Evolutionary conservation across 64 coral and sea anemone species (phyloP), one percentile per base, ranked within the genome.

Genomic region (Orbicella faveolata): DNA sequence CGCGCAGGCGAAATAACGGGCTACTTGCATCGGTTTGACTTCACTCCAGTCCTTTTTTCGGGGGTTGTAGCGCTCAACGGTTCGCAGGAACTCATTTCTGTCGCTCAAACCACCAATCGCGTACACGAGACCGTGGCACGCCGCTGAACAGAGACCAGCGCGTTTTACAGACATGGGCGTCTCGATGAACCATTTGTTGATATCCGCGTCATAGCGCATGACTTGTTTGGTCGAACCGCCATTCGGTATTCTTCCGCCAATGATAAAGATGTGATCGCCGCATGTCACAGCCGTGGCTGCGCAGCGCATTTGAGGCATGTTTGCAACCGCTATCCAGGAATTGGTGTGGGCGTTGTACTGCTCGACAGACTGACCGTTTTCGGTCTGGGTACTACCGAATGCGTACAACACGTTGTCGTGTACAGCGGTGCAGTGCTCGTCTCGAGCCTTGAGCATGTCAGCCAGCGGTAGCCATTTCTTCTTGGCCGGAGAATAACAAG

Each of bases 181-280:
- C 59, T 89, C 92, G 34, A 83, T 44, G 36, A 63, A 84, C 92
- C 92, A 94, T 39, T 84, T 77, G 61, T 94, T 94, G 8, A 83
- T 89, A 33, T 74, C 75, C 20, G 87, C 73, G 26, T 94, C 92
- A 78, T 89, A 94, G 11, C 87, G 69, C 87, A 89, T 83, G 52
- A 94, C 87, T 48, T 76, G 81, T 37, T 94, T 83, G 21, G 79
- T 89, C 14, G 80, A 61, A 15, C 61, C 87, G 20, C 67, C 74
- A 36, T 89, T 61, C 11, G 74, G 67, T 4, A 81, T 94, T 18
- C 70, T 57, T 34, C 92, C 92, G 2, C 92, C 92, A 84, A 94
- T 82, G 52, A 89, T 83, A 61, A 89, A 94, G 36, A 94, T 94
- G 19, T 94, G 92, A 61, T 94, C 87, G 35, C 72, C 75, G 6